A percentile compares a stretch with the other conserved stretches of the same genome.
phyloP scores from a whole-genome alignment of 2,113 vertebrate species.

The Rhodinocichla rosea region DNA sequence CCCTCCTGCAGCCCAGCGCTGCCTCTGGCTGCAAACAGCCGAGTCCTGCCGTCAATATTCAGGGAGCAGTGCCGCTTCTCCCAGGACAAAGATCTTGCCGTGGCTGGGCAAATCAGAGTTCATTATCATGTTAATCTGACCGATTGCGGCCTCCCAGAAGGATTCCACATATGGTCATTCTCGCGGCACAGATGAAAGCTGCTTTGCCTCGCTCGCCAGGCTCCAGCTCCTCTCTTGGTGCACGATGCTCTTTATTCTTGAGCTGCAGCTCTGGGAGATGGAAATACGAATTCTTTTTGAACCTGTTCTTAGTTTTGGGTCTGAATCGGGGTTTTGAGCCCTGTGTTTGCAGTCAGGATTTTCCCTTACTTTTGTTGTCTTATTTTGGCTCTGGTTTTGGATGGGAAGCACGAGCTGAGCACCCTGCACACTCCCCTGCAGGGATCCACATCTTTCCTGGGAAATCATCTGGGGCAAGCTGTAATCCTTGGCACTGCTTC shows the following conservation, averaged over 20 bases:
- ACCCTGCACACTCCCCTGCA: fast-evolving
- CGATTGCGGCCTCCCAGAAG: neutral
- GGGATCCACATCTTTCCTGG: fast-evolving
- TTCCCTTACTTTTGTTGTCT: neutral
- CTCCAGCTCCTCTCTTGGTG: neutral
- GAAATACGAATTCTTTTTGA: neutral
- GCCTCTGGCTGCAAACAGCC: fast-evolving
- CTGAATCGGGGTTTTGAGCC: neutral
- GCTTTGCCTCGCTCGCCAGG: neutral
- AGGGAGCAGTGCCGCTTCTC: neutral
- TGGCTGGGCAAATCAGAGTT: neutral
- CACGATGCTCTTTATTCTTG: neutral
- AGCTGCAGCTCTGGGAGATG: neutral
- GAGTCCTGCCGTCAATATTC: neutral
- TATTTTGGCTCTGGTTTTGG: neutral
- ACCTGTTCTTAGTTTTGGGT: neutral
- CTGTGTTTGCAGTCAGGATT: neutral
- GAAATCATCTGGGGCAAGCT: fast-evolving
- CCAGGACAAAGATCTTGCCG: neutral
- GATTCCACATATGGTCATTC: neutral
- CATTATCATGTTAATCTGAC: neutral
- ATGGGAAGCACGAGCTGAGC: neutral
- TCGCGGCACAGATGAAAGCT: neutral
- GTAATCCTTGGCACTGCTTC: fast-evolving
- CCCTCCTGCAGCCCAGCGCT: fast-evolving